A percentile compares a stretch with the other conserved stretches of the same genome.
Conservation (phyloP, 2,113 vertebrate genomes). For the Chlorocebus sabaeus region DNA sequence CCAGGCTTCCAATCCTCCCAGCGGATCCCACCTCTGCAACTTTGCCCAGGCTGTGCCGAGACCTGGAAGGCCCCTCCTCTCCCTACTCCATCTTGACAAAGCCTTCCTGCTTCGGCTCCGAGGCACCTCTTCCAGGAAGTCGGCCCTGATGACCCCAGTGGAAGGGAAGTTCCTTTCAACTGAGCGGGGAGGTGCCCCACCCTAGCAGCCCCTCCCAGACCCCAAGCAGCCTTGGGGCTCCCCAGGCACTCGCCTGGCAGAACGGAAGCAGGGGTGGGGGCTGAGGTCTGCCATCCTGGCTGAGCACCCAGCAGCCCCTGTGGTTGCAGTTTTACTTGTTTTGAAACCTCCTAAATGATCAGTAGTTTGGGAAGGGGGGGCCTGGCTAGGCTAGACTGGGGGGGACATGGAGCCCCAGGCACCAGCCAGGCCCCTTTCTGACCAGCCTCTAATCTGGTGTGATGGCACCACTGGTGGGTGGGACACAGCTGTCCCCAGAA, state of each 20-base stretch:
- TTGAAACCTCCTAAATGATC: neutral
- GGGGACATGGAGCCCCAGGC: neutral
- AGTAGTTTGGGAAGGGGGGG: too few relatives aligned
- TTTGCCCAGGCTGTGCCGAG: fast-evolving
- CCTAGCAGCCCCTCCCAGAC: neutral
- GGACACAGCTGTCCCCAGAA: fast-evolving
- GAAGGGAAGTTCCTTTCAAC: neutral
- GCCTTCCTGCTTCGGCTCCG: neutral
- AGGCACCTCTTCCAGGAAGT: neutral
- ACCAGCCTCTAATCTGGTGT: neutral
- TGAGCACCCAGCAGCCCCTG: neutral
- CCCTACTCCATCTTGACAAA: neutral
- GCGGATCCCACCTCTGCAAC: fast-evolving
- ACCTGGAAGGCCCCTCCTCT: fast-evolving
- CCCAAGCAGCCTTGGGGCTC: too few relatives aligned
- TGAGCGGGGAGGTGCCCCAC: neutral
- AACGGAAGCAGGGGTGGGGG: neutral
- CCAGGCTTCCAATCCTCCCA: too few relatives aligned
- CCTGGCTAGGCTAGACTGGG: neutral
- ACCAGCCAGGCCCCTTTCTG: neutral
- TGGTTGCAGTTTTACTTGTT: neutral
- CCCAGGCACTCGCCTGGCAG: neutral
- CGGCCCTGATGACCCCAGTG: neutral
- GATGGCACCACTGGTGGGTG: neutral
- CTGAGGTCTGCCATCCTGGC: neutral